Percentiles rank a stretch among this genome's conserved stretches.
These are phyloP conservation scores for Axinella damicornis DNA, from an alignment of 37 sponge, comb jelly and placozoan genomes.

Conservation along the genomic window DNA sequence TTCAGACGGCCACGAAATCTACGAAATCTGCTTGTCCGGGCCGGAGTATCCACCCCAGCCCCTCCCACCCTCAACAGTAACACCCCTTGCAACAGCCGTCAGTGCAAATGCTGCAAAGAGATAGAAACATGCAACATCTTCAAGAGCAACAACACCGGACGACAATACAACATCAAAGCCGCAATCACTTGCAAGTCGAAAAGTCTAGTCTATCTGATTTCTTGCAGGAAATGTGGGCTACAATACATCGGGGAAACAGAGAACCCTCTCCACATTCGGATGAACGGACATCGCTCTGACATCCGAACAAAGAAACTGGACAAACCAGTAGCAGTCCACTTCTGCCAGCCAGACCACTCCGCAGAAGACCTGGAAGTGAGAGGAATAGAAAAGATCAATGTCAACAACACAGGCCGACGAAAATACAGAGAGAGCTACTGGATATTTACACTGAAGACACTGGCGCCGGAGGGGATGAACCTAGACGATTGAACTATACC, in stretches of 20 bases:
- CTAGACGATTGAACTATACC: not conserved
- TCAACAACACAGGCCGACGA: not conserved
- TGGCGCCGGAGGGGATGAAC: slow-evolving; percentile 12
- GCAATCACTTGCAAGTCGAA: not conserved
- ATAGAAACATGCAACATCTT: not conserved
- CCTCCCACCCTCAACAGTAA: too few relatives aligned
- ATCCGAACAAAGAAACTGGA: not conserved
- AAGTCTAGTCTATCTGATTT: slow-evolving; percentile 14
- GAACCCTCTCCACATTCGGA: not conserved
- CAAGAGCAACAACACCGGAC: slow-evolving; percentile 1
- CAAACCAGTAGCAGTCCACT: slow-evolving; percentile 18
- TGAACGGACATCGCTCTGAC: slow-evolving; percentile 16
- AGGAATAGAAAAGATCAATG: not conserved
- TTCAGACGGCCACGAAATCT: not conserved
- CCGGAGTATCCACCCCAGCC: too few relatives aligned
- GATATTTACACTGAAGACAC: slow-evolving; percentile 16
- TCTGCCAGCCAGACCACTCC: slow-evolving; percentile 8
- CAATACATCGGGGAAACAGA: slow-evolving; percentile 26
- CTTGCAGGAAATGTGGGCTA: not conserved
- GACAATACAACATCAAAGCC: not conserved
- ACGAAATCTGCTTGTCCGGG: too few relatives aligned
- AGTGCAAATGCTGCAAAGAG: not conserved
- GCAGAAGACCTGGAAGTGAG: not conserved
- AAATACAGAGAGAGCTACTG: slow-evolving; percentile 8
- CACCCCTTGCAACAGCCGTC: too few relatives aligned